phyloP scores from a whole-genome alignment of 2,888 invertebrate species.

The Hymenopus coronatus region DNA sequence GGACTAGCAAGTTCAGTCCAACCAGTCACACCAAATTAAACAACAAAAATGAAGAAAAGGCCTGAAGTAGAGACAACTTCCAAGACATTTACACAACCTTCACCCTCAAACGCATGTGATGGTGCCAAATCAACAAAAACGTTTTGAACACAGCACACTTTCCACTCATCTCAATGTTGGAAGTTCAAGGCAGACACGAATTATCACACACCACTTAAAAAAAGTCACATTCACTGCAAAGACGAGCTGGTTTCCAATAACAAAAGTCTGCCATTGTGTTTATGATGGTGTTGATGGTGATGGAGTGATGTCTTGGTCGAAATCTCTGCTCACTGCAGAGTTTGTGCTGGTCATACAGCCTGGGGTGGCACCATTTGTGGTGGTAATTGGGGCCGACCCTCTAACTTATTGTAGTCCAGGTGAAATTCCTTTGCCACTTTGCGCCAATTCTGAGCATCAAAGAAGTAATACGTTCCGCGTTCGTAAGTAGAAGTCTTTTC shows the following conservation, averaged over 20 bases:
- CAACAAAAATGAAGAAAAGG: constrained; percentile 6
- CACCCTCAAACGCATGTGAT: not conserved
- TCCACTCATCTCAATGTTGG: not conserved
- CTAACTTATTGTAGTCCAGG: constrained; percentile 97
- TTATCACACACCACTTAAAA: not conserved
- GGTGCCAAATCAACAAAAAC: not conserved
- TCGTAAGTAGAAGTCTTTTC: constrained; percentile 96
- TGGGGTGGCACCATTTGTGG: constrained; percentile 59
- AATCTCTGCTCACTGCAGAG: not conserved
- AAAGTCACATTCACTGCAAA: not conserved
- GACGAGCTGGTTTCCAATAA: not conserved
- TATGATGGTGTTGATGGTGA: constrained; percentile 5
- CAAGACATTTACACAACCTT: not conserved
- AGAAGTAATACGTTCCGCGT: constrained; percentile 98
- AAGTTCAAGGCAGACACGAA: not conserved
- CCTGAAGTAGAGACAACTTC: not conserved
- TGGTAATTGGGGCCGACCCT: constrained; percentile 83
- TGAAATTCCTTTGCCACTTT: constrained; percentile 99
- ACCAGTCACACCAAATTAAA: constrained; percentile 25
- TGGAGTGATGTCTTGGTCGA: not conserved
- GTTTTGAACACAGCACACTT: not conserved
- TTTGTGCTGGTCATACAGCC: constrained; percentile 37
- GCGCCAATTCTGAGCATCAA: constrained; percentile 98
- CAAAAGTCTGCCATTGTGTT: not conserved
- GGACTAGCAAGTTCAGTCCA: constrained; percentile 34